Conservation (phyloP, 2,797 vertebrate species). For the Anolis apletophallus region DNA sequence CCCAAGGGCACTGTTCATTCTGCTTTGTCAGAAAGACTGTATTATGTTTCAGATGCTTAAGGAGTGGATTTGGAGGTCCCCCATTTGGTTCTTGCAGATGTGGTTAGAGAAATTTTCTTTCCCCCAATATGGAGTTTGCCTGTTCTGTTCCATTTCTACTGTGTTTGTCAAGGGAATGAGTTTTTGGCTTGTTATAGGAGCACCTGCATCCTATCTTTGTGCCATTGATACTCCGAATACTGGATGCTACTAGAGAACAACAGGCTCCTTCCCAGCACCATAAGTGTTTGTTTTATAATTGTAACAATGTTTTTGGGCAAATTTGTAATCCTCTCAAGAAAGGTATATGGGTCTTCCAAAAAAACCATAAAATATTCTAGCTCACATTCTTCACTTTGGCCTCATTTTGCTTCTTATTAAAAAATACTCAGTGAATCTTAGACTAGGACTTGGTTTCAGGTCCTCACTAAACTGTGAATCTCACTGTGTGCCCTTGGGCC, state of each 20-base stretch:
- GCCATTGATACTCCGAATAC: no score
- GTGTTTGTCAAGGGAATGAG: not conserved
- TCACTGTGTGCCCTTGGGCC: not conserved
- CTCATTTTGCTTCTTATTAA: not conserved
- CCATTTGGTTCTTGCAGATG: not conserved
- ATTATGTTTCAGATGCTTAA: constrained; percentile 3
- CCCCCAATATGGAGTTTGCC: not conserved
- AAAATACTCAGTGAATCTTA: not conserved
- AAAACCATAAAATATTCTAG: not conserved
- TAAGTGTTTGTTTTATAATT: not conserved
- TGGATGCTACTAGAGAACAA: no score
- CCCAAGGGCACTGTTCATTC: constrained; percentile 28
- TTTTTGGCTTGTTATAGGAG: not conserved
- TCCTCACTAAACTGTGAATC: not conserved
- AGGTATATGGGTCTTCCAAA: not conserved
- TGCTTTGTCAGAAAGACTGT: constrained; percentile 21
- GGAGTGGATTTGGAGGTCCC: not conserved
- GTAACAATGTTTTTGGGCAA: not conserved
- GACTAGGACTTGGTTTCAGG: not conserved
- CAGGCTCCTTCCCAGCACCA: not conserved
- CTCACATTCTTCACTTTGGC: not conserved
- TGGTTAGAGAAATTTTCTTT: not conserved
- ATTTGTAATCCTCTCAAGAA: not conserved
- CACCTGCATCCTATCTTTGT: not conserved
- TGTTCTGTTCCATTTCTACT: not conserved